Base-by-base conservation (phyloP, 2,113 vertebrate genomes). In the Mastomys natalensis region DNA sequence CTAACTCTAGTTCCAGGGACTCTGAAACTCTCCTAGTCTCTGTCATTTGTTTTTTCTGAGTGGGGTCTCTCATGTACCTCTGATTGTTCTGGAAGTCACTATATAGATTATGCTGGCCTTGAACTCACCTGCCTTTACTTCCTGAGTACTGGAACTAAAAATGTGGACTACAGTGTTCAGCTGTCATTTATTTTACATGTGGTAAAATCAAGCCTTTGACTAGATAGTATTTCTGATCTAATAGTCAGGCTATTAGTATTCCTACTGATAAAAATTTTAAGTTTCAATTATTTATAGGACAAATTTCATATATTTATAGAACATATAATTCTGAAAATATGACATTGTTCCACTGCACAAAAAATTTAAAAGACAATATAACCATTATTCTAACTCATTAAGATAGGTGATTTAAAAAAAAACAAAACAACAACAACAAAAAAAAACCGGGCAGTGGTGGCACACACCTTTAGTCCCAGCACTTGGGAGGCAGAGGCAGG, bases 261-360 rank as follows among this genome's bases (percentile, higher is more conserved):
- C 80, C 24, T 84, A 87, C 12, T 26, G 84, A 96, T 6, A 74
- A 51, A 15, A 96, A 93, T 64, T 55, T 0, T 87, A 66, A 66
- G 60, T 74, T n/a, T 37, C 22, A 91, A 37, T 81, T 78, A 92
- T 66, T 92, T 34, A 70, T 37, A 60, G n/a, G 62, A 51, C 64
- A 78, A 93, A 80, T 53, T 68, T 62, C 29, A 60, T 26, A 22
- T 43, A 76, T 55, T 9, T 34, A 93, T 64, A 86, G 72, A 91
- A 80, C 29, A 90, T 1, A 70, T 84, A 43, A 85, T 43, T 85
- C 22, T 90, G 43, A 97, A 97, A 92, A 86, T 93, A 72, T 89
- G 70, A 89, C 22, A 34, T 68, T 68, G 31, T 68, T 68, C 13
- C 31, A 68, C 31, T 68, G 66, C 66, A 34, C 66, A 68, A 34